Evolutionary conservation across 2,113 vertebrate species (phyloP), one percentile per base, ranked within the genome.

Genomic region (Ascaphus truei): DNA sequence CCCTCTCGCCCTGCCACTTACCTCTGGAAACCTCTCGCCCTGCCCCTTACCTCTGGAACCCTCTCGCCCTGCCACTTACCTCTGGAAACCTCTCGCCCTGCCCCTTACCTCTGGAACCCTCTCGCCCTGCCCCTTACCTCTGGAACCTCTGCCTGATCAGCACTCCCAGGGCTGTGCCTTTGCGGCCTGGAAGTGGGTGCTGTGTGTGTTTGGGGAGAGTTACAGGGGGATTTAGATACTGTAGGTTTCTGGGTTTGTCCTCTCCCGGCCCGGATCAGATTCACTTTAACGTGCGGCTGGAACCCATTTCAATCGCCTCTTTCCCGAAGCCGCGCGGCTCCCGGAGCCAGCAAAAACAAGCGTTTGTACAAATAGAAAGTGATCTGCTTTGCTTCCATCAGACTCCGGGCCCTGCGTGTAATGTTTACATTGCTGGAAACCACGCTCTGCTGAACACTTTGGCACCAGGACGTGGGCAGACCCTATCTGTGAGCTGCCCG

Each of bases 321-420:
- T 37, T 58, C 52, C 47, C 52, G 33, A 71, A 71, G 47, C 56
- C 18, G 56, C 52, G 67, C 67, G 67, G 67, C 47, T 23, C 34
- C 50, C 11, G 8, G 26, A 52, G 67, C 67, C 67, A 71, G 67
- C 33, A 61, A 71, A 71, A 61, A 71, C 67, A 71, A 52, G 34
- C 45, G 52, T 71, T 71, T 71, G 56, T 41, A 52, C 67, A 52
- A 71, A 71, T 31, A 71, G 57, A 69, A 69, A 69, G 27, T 7
- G 67, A 69, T 69, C 67, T 69, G 67, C 61, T 69, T 69, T 39
- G 57, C 67, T 69, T 69, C 61, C 67, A 71, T 71, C 67, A 52
- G 34, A 29, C 33, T 51, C 33, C 30, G 57, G 52, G 67, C 12
- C 57, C 56, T 52, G 67, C 12, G 15, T 52, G 67, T 71, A 71